A percentile compares a stretch with the other conserved stretches of the same genome.
phyloP scores from a whole-genome alignment of 2,888 invertebrate species.

The Fragum fragum region DNA sequence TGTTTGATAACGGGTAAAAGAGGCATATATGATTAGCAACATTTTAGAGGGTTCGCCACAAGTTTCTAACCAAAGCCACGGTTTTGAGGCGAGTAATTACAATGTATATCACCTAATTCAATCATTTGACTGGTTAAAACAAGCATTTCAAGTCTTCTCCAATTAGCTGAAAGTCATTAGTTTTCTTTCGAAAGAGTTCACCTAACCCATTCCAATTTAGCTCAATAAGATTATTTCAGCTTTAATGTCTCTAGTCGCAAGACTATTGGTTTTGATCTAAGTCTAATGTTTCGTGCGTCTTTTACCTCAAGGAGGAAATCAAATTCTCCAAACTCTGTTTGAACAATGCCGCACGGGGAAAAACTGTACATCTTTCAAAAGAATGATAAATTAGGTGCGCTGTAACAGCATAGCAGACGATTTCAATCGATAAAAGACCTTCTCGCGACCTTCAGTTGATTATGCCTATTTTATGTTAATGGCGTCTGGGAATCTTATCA shows the following conservation, averaged over 20 bases:
- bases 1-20: too few relatives aligned
- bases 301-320: neutral
- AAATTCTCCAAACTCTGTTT: neutral
- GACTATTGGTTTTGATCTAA: neutral
- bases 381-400: conserved; percentile 25
- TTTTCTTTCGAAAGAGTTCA: neutral
- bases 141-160: too few relatives aligned
- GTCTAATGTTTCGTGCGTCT: neutral
- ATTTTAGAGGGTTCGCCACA: too few relatives aligned
- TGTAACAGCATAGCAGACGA: conserved; percentile 29
- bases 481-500: conserved; percentile 20
- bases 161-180: too few relatives aligned
- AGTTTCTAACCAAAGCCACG: too few relatives aligned
- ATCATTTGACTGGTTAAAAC: too few relatives aligned
- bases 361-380: conserved; percentile 4
- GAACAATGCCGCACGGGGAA: neutral
- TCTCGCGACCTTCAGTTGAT: conserved; percentile 20
- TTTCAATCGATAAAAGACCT: conserved; percentile 29
- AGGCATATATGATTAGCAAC: too few relatives aligned
- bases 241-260: neutral
- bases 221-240: neutral
- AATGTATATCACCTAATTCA: too few relatives aligned
- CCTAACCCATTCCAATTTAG: neutral
- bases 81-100: too few relatives aligned
- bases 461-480: conserved; percentile 34